phyloP scores from a whole-genome alignment of 2,888 invertebrate genomes.

The Ormyrus nitidulus region DNA sequence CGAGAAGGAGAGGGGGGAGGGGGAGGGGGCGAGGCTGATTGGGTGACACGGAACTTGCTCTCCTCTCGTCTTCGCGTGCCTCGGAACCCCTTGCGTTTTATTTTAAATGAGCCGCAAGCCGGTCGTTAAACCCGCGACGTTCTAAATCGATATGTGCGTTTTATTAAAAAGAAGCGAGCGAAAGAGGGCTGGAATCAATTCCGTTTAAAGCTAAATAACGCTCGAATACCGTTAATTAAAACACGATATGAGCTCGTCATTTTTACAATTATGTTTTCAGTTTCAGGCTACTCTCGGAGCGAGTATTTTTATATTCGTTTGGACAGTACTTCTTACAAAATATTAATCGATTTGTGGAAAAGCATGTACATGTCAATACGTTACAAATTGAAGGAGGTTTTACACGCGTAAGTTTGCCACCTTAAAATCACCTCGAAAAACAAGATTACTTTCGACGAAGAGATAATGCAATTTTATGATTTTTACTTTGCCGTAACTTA shows the following conservation, averaged over 20 bases:
- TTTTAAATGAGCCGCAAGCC: conserved; percentile 41
- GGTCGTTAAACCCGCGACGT: conserved; percentile 57
- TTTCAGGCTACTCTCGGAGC: no score
- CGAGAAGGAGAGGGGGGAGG: conserved; percentile 66
- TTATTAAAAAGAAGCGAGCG: conserved; percentile 53
- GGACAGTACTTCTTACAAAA: no score
- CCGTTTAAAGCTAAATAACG: conserved; percentile 48
- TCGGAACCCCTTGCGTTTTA: conserved; percentile 42
- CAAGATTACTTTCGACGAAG: no score
- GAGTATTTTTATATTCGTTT: no score
- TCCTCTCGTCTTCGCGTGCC: not conserved
- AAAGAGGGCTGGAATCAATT: conserved; percentile 34
- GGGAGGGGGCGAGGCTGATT: conserved; percentile 65
- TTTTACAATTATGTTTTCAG: conserved; percentile 27
- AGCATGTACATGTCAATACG: no score
- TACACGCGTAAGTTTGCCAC: no score
- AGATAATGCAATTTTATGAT: no score
- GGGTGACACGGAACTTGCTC: conserved; percentile 65
- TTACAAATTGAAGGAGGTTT: no score
- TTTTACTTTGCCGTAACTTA: no score
- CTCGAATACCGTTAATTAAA: conserved; percentile 46
- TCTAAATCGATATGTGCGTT: conserved; percentile 52
- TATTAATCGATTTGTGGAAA: no score
- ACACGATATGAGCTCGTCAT: conserved; percentile 12
- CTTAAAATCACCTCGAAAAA: no score